Evolutionary conservation across 2,113 vertebrate species (phyloP).

Genomic region (Panthera uncia): DNA sequence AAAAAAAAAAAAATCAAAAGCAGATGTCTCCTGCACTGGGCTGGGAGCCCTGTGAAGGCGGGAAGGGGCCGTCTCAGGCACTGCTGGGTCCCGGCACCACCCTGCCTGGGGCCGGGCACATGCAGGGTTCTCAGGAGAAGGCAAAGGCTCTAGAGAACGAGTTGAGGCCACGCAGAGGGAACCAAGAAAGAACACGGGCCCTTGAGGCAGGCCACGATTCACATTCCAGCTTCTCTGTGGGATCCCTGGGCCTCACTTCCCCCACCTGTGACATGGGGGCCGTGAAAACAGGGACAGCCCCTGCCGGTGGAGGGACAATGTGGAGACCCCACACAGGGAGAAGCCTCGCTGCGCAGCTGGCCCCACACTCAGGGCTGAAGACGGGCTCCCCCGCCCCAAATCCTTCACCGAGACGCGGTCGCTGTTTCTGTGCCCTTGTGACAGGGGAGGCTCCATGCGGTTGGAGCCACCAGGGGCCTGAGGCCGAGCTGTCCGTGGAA

Average conservation of each 20-base stretch:
- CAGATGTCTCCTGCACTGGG: not conserved
- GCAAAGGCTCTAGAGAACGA: not conserved
- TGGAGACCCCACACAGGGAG: fast-evolving
- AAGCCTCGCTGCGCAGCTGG: too few relatives aligned
- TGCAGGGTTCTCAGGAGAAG: not conserved
- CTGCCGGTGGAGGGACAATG: fast-evolving
- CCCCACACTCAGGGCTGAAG: fast-evolving
- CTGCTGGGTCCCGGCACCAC: not conserved
- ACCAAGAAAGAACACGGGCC: fast-evolving
- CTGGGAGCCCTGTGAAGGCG: not conserved
- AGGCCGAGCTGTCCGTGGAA: not conserved
- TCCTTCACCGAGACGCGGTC: not conserved
- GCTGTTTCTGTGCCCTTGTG: not conserved
- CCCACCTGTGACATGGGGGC: not conserved
- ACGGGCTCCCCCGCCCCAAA: fast-evolving
- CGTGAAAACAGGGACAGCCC: not conserved
- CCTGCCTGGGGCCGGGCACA: not conserved
- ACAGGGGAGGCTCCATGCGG: not conserved
- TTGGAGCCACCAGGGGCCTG: not conserved
- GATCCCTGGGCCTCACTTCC: not conserved
- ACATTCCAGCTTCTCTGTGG: not conserved
- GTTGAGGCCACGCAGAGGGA: too few relatives aligned
- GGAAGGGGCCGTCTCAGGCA: not conserved
- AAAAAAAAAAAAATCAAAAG: not conserved
- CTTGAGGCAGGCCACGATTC: fast-evolving